Base-by-base conservation (phyloP, 2,888 invertebrate genomes). In the Lottia scabra region DNA sequence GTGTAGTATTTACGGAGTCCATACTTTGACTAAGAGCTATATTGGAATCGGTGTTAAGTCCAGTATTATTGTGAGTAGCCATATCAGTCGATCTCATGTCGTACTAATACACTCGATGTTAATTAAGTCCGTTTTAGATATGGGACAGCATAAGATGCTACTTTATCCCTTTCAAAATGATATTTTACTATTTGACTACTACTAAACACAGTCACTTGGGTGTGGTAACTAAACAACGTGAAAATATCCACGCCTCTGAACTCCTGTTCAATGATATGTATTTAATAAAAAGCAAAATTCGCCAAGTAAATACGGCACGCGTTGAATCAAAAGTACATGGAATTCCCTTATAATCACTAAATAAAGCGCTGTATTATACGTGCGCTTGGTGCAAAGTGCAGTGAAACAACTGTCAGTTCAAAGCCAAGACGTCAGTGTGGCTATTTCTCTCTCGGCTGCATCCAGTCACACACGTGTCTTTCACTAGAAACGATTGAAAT, bases 1-100 rank as follows among this genome's bases (percentile, higher is more conserved):
- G 95, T 90, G 95, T 95, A 94, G 96, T 96, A 92, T 97, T 97
- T 90, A 97, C 97, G 87, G 96, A 97, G 92, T 97, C 97, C 96
- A 97, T 97, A 92, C 96, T 97, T 92, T 97, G 97, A 90, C 96
- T 96, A 66, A 91, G 87, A 89, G 96, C 94, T 89, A 93, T 92
- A 82, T 93, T 92, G 82, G 93, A 93, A 90, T 93, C 93, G 91
- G 93, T 93, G 89, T 81, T 83, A 38, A 85, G 75, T 38, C 75
- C 77, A n/a, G 75, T 72, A 43, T 67, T 74, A 12, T 72, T 70
- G 46, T 70, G 68, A 26, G 70, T 74, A 10, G 80, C 77, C 78
- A 80, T 80, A 16, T 81, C 80, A 48, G 75, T 78, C 67, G 77
- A 77, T 77, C 77, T 73, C 77, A 77, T 77, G 65, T 64, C 64